These are phyloP conservation scores for Rhagonycha fulva DNA, from an alignment of 2,888 invertebrate species.

Conservation along the genomic window DNA sequence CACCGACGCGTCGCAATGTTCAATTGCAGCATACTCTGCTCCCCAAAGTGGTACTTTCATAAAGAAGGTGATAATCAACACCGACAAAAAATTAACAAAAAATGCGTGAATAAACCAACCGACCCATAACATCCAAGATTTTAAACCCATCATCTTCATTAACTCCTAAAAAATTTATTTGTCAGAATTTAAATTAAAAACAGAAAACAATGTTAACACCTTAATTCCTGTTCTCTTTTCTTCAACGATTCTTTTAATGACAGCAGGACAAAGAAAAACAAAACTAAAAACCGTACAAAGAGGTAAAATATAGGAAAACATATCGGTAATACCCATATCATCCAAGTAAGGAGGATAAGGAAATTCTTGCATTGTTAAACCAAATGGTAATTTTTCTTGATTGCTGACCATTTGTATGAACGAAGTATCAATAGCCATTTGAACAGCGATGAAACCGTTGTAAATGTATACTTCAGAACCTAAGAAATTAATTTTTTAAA, in stretches of 20 bases:
- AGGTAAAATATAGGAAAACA: constrained; percentile 51
- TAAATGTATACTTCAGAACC: constrained; percentile 54
- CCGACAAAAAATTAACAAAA: constrained; percentile 66
- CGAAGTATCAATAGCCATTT: constrained; percentile 64
- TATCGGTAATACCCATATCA: constrained; percentile 42
- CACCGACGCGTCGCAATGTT: constrained; percentile 66
- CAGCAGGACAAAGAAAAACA: constrained; percentile 59
- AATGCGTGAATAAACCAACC: constrained; percentile 86
- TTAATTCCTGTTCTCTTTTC: constrained; percentile 65
- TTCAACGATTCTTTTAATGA: constrained; percentile 61
- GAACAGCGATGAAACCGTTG: constrained; percentile 61
- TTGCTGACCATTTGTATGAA: constrained; percentile 54
- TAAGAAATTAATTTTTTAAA: constrained; percentile 35
- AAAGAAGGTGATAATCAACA: constrained; percentile 61
- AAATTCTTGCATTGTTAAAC: constrained; percentile 59
- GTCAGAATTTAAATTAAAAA: background rate
- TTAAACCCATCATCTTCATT: constrained; percentile 90
- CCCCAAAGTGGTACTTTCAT: constrained; percentile 61
- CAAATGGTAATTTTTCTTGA: constrained; percentile 25
- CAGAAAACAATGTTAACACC: constrained; percentile 46
- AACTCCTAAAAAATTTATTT: constrained; percentile 67
- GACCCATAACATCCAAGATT: constrained; percentile 82
- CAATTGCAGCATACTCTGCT: constrained; percentile 65
- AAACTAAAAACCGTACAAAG: constrained; percentile 55
- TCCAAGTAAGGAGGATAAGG: constrained; percentile 58